Conservation (phyloP, 2,888 invertebrate species). For the Metacarcinus magister region DNA sequence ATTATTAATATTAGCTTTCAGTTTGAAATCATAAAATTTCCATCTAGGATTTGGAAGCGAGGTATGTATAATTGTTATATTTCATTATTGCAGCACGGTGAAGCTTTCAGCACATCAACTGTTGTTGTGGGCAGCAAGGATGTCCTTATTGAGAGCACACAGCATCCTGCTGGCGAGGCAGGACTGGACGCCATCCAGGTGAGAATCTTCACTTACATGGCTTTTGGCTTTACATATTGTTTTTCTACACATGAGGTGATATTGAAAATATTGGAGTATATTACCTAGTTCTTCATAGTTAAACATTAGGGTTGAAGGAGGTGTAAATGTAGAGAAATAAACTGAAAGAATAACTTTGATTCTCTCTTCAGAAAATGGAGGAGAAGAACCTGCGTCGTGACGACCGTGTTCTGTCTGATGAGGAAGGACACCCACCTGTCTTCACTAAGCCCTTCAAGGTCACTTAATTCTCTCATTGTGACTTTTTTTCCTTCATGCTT, state of each 20-base stretch:
- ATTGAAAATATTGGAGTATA: neutral
- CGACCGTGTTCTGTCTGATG: slow-evolving; percentile 88
- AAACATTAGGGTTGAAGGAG: neutral
- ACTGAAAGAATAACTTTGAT: neutral
- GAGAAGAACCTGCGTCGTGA: slow-evolving; percentile 84
- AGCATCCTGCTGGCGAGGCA: slow-evolving; percentile 97
- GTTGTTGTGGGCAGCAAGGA: slow-evolving; percentile 88
- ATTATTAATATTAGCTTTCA: neutral
- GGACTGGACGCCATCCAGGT: slow-evolving; percentile 96
- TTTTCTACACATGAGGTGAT: neutral
- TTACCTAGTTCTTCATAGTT: neutral
- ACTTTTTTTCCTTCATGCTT: neutral
- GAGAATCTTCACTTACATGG: neutral
- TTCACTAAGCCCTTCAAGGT: slow-evolving; percentile 89
- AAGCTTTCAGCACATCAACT: slow-evolving; percentile 96
- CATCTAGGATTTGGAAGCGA: neutral
- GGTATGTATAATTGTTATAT: neutral
- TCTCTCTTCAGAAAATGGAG: slow-evolving; percentile 86
- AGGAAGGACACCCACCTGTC: slow-evolving; percentile 93
- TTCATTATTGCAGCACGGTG: slow-evolving; percentile 87
- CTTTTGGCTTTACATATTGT: neutral
- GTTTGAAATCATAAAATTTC: neutral
- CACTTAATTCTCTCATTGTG: neutral
- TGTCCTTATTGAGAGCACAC: slow-evolving; percentile 93
- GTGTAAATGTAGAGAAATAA: neutral